Conservation (phyloP, 2,888 invertebrate genomes). For the Argynnis bischoffii region DNA sequence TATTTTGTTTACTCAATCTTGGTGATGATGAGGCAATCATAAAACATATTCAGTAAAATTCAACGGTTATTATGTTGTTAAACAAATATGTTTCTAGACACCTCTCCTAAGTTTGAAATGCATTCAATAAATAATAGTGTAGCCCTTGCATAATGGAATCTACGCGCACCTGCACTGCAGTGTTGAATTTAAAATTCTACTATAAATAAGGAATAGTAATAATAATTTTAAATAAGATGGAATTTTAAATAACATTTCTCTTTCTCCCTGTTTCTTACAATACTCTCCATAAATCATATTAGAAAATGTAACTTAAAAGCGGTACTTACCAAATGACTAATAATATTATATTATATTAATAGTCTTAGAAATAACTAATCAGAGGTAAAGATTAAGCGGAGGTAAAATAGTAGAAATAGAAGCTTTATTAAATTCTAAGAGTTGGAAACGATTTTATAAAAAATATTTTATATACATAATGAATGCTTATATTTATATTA, state of each 20-base stretch:
- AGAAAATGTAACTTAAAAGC: constrained; percentile 15
- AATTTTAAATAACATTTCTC: too few relatives aligned
- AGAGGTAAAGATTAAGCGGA: neutral
- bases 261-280: too few relatives aligned
- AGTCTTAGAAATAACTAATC: constrained; percentile 10
- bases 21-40: constrained; percentile 35
- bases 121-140: constrained; percentile 8
- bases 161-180: neutral
- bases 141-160: constrained; percentile 2
- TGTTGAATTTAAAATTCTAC: neutral
- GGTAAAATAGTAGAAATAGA: constrained; percentile 1
- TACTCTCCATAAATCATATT: neutral
- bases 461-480: neutral
- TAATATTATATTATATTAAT: too few relatives aligned
- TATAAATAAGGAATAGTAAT: neutral
- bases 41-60: constrained; percentile 25
- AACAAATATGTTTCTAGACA: constrained; percentile 1
- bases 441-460: neutral
- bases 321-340: constrained; percentile 10
- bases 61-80: constrained; percentile 12
- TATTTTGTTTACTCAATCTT: constrained; percentile 37
- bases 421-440: constrained; percentile 7
- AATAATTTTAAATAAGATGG: too few relatives aligned
- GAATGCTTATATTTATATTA: too few relatives aligned
- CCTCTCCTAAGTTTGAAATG: neutral